Conservation (phyloP, 2,797 vertebrate species). For the Pantherophis vulpinus region DNA sequence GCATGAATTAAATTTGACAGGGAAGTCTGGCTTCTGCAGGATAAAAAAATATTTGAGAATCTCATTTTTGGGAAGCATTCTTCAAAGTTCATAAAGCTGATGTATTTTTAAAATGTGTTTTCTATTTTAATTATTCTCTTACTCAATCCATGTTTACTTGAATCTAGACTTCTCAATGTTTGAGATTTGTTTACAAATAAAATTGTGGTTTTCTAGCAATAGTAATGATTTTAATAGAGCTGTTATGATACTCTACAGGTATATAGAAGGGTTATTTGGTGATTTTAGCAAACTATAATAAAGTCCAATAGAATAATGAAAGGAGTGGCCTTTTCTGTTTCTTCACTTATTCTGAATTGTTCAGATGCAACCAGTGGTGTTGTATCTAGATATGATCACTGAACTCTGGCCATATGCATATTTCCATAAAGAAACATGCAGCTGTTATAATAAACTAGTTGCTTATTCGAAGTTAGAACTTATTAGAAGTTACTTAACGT, state of each 20-base stretch:
- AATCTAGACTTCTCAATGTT: not conserved
- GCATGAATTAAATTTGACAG: not conserved
- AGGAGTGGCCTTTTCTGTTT: not conserved
- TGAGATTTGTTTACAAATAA: not conserved
- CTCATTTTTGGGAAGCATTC: not conserved
- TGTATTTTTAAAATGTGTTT: not conserved
- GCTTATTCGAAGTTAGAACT: not conserved
- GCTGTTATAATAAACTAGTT: not conserved
- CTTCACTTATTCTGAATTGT: not conserved
- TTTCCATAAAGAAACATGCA: not conserved
- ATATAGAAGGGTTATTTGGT: not conserved
- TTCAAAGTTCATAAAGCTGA: not conserved
- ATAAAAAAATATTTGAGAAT: accelerated
- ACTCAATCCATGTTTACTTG: not conserved
- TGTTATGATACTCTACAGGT: not conserved
- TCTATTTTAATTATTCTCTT: not conserved
- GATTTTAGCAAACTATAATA: not conserved
- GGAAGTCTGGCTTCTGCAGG: not conserved
- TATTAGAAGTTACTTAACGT: not conserved
- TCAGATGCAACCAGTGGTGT: not conserved
- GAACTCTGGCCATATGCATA: not conserved
- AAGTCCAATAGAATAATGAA: not conserved
- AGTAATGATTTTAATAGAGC: not conserved
- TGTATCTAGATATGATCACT: not conserved
- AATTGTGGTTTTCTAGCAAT: not conserved